Percentiles rank a stretch among this genome's conserved stretches.
phyloP scores from a whole-genome alignment of 2,113 vertebrate species.

The Ochotona princeps region DNA sequence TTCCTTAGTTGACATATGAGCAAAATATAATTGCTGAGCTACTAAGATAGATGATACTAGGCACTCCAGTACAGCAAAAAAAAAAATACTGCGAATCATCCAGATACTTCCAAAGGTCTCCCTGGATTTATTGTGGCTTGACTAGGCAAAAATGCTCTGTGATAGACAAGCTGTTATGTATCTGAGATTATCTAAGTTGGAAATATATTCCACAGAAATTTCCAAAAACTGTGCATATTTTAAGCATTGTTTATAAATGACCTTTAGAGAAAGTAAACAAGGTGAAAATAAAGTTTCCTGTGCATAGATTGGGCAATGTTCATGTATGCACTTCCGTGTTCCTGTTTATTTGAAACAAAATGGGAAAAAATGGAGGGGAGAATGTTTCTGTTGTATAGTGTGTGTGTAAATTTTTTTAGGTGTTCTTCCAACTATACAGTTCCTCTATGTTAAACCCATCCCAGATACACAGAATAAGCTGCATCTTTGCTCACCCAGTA shows the following conservation, averaged over 20 bases:
- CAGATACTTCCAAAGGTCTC: slow-evolving; percentile 39
- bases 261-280: slow-evolving; percentile 62
- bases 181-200: slow-evolving; percentile 22
- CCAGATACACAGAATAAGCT: background rate
- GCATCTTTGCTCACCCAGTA: background rate
- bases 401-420: background rate
- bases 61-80: background rate
- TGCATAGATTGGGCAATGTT: background rate
- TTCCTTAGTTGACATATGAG: background rate
- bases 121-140: slow-evolving; percentile 28
- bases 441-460: background rate
- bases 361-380: background rate
- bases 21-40: slow-evolving; percentile 27
- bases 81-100: background rate
- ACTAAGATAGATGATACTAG: background rate
- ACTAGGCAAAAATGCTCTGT: background rate
- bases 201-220: slow-evolving; percentile 62
- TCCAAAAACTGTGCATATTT: slow-evolving; percentile 57
- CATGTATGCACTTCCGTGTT: background rate
- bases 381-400: background rate
- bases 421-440: background rate
- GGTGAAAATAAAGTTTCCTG: slow-evolving; percentile 51
- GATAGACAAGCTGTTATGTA: slow-evolving; percentile 47
- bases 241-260: slow-evolving; percentile 63
- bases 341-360: background rate